phyloP scores from a whole-genome alignment of 2,113 vertebrate species.

The Anolis sagrei region DNA sequence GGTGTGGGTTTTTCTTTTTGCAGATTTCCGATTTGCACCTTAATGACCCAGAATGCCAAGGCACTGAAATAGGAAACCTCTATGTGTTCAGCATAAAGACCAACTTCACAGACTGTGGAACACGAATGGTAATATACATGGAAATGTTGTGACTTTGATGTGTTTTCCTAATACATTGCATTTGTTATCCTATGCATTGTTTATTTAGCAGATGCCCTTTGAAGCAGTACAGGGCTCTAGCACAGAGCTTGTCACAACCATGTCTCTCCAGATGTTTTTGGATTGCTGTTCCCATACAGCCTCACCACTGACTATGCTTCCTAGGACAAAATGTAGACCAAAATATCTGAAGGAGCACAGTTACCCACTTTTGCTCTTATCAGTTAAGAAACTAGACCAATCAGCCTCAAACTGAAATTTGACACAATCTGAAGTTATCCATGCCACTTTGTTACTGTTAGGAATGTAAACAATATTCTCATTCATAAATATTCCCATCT shows the following conservation, averaged over 20 bases:
- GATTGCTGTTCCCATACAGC: not conserved
- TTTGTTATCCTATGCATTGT: conserved; percentile 38
- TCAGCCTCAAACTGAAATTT: not conserved
- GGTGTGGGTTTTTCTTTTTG: conserved; percentile 25
- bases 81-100: conserved; percentile 80
- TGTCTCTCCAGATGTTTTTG: not conserved
- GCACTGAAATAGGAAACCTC: conserved; percentile 68
- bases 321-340: not conserved
- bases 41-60: conserved; percentile 72
- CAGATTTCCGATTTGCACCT: conserved; percentile 81
- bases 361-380: not conserved
- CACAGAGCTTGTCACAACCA: not conserved
- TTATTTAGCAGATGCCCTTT: conserved; percentile 8
- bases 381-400: not conserved
- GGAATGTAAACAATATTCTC: too few species aligned
- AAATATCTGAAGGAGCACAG: not conserved
- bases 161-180: not conserved
- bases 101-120: conserved; percentile 76
- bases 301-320: not conserved
- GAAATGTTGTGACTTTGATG: rapidly evolving
- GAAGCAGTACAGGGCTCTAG: conserved; percentile 11
- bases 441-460: not conserved
- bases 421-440: not conserved
- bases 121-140: conserved; percentile 58
- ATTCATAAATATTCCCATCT: too few species aligned